These are phyloP conservation scores for Amphipyra tragopoginis DNA, from an alignment of 2,888 invertebrate species.

Conservation along the genomic window DNA sequence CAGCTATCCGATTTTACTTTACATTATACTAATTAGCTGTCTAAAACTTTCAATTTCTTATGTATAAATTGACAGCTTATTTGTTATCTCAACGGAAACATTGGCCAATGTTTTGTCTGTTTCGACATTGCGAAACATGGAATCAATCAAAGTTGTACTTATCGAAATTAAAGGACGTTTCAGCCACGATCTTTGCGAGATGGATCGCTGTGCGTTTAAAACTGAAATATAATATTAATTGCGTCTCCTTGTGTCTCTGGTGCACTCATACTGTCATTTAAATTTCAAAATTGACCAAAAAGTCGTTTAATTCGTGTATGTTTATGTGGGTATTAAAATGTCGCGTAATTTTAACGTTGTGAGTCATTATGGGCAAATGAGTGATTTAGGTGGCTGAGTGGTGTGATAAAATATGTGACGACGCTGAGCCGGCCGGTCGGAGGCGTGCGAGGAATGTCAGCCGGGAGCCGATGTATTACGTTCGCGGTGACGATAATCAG, in stretches of 20 bases:
- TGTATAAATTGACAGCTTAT: constrained; percentile 60
- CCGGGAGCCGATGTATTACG: constrained; percentile 52
- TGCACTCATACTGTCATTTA: constrained; percentile 28
- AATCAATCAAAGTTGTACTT: constrained; percentile 69
- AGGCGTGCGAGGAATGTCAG: constrained; percentile 56
- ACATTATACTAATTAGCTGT: constrained; percentile 54
- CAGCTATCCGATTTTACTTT: constrained; percentile 40
- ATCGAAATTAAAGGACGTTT: constrained; percentile 68
- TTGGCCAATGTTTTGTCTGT: constrained; percentile 55
- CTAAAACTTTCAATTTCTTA: constrained; percentile 45
- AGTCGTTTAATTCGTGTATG: constrained; percentile 25
- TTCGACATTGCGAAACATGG: constrained; percentile 58
- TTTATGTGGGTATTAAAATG: constrained; percentile 38
- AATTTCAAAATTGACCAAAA: constrained; percentile 33
- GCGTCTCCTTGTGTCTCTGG: constrained; percentile 34
- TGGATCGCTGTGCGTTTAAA: constrained; percentile 41
- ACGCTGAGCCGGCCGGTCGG: constrained; percentile 38
- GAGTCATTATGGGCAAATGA: constrained; percentile 59
- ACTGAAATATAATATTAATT: constrained; percentile 56
- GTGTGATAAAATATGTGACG: constrained; percentile 60
- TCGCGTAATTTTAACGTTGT: constrained; percentile 46
- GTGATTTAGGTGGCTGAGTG: constrained; percentile 58
- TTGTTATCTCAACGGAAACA: constrained; percentile 55
- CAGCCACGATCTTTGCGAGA: constrained; percentile 63
- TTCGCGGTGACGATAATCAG: constrained; percentile 53